Evolutionary conservation across 23 tunicate genomes (phyloP).

Genomic region (Clavelina lepadiformis): DNA sequence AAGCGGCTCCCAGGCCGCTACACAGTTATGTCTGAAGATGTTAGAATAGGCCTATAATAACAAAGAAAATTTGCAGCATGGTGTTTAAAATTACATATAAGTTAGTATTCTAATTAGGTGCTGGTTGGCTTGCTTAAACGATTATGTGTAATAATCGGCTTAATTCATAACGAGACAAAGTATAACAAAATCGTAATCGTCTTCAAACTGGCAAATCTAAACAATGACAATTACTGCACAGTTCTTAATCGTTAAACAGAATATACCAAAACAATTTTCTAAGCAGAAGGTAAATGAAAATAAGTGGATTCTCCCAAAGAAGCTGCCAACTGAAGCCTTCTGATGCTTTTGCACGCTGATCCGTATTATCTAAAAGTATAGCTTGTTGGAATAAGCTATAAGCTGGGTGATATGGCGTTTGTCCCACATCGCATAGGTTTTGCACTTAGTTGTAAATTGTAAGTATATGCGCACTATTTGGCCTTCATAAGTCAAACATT

Average conservation of each 20-base stretch:
- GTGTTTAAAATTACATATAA: too few species aligned
- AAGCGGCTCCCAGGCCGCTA: too few species aligned
- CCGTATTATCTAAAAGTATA: slow-evolving; percentile 4
- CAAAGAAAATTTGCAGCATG: too few species aligned
- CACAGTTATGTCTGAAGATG: too few species aligned
- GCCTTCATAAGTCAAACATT: neutral
- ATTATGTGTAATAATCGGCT: too few species aligned
- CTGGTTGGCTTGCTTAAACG: too few species aligned
- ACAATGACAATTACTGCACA: neutral
- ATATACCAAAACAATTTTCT: slow-evolving; percentile 81
- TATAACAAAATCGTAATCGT: too few species aligned
- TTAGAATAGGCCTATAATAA: too few species aligned
- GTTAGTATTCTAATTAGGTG: too few species aligned
- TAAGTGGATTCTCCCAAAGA: slow-evolving; percentile 42
- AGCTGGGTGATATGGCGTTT: neutral
- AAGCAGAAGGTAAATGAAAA: slow-evolving; percentile 65
- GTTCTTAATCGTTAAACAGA: slow-evolving; percentile 51
- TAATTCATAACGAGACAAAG: too few species aligned
- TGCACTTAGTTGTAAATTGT: neutral
- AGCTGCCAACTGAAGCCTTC: slow-evolving; percentile 56
- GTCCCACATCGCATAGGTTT: neutral
- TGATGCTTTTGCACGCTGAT: neutral
- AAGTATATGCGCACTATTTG: neutral
- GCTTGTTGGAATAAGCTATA: neutral
- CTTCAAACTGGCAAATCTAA: too few species aligned